Evolutionary conservation across 2,888 invertebrate genomes (phyloP), one percentile per base, ranked within the genome.

Genomic region (Catocala sponsa): DNA sequence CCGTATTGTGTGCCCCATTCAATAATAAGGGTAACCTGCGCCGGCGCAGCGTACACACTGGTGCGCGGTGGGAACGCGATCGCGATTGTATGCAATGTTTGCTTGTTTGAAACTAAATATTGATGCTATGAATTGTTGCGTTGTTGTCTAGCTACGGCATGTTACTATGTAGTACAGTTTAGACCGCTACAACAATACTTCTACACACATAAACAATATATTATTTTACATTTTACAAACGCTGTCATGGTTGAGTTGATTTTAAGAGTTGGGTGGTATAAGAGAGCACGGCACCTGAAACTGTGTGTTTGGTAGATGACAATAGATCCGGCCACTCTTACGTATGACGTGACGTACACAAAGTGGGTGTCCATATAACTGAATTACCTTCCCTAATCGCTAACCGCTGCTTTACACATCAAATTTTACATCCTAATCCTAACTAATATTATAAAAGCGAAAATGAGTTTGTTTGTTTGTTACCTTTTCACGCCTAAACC

Each of bases 1-100:
- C 79, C 76, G 86, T 89, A 89, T 83, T 84, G 81, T 80, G 60
- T 59, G 70, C 68, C 66, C 72, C 76, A 80, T 84, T 84, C 75
- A 84, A 83, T 80, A 84, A 74, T 81, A 82, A 81, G 71, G 76
- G 76, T 74, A 81, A 80, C 80, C 81, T 79, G 81, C 82, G 81
- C 76, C 49, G 64, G 79, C 69, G 81, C 80, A 80, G 68, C 65
- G 74, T 72, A 72, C 69, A 72, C 76, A 79, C 76, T 56, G 72
- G 73, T 74, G 70, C 65, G 68, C 74, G 65, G 68, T 81, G 76
- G 74, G 76, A 81, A 77, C 65, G 72, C 62, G 47, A 67, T 63
- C 52, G 46, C 70, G 67, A 69, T 72, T 69, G 69, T 81, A 74
- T 83, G 65, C 74, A 55, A 62, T 78, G 65, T 76, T 72, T 77